Percentiles rank a stretch among this genome's conserved stretches.
phyloP scores from a whole-genome alignment of 1,140 invertebrate species.

The Diploscapter pachys region DNA sequence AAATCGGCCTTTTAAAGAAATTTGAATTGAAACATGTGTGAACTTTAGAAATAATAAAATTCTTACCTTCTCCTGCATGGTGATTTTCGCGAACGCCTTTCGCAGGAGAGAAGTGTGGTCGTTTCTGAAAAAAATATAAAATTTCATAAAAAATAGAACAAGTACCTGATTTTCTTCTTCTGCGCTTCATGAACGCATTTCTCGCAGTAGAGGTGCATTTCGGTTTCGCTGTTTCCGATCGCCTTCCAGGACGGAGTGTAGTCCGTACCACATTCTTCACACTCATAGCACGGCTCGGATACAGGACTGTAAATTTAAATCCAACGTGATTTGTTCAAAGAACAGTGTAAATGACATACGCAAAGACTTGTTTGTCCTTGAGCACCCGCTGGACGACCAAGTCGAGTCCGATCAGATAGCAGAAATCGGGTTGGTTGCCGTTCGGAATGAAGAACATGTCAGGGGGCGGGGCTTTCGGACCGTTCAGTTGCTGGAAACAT shows the following conservation, averaged over 20 bases:
- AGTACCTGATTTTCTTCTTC: conserved; percentile 83
- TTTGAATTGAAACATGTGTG: background rate
- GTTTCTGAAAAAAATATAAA: conserved; percentile 60
- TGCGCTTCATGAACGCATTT: conserved; percentile 96
- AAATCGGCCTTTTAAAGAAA: background rate
- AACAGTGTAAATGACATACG: conserved; percentile 28
- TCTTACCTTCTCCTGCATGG: conserved; percentile 82
- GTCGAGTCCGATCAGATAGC: conserved; percentile 89
- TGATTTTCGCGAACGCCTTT: conserved; percentile 91
- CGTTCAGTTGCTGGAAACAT: too few species aligned
- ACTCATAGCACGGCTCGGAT: conserved; percentile 72
- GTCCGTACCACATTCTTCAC: conserved; percentile 92
- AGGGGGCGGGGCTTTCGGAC: conserved; percentile 85
- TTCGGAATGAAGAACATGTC: conserved; percentile 99
- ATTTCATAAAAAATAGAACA: too few species aligned
- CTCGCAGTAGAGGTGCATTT: conserved; percentile 85
- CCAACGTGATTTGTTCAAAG: background rate
- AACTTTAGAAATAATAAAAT: background rate
- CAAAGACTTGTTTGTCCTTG: conserved; percentile 50
- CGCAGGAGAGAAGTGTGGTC: conserved; percentile 95
- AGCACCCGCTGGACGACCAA: conserved; percentile 91
- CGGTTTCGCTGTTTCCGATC: conserved; percentile 30
- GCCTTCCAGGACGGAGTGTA: conserved; percentile 95
- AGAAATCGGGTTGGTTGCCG: conserved; percentile 92
- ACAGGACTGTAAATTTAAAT: conserved; percentile 22